Percentiles rank a stretch among this genome's conserved stretches.
phyloP scores from a whole-genome alignment of 1,140 invertebrate genomes.

The Cyclargus thomasi region DNA sequence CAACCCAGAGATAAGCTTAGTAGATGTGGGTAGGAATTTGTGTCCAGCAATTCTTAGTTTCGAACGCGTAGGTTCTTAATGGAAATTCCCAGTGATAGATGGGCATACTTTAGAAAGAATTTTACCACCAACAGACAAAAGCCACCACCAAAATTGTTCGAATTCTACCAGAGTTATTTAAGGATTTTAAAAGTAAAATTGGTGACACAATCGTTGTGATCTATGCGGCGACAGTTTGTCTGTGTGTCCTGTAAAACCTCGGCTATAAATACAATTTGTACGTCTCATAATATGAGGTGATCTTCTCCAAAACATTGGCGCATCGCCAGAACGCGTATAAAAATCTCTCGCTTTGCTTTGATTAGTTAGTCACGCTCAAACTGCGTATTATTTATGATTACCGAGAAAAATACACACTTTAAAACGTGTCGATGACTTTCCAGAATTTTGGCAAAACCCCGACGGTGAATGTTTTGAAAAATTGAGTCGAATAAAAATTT shows the following conservation, averaged over 20 bases:
- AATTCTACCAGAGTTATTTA: no score
- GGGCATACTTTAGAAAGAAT: no score
- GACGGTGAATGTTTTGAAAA: neutral
- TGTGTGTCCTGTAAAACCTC: conserved; percentile 2
- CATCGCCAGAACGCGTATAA: conserved; percentile 9
- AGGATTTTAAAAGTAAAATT: neutral
- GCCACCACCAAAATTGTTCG: no score
- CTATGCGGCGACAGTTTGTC: neutral
- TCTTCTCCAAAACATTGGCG: neutral
- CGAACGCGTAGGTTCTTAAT: no score
- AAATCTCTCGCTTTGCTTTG: conserved; percentile 14
- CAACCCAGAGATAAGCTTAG: no score
- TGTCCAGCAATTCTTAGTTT: no score
- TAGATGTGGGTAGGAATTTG: no score
- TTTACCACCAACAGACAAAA: no score
- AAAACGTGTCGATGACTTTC: conserved; percentile 4
- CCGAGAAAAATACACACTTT: conserved; percentile 17
- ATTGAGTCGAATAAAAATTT: neutral
- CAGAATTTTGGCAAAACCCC: conserved; percentile 7
- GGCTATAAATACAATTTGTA: neutral
- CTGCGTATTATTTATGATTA: conserved; percentile 23
- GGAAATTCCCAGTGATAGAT: no score
- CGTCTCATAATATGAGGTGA: neutral
- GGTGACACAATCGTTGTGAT: neutral
- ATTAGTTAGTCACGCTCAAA: conserved; percentile 11